Conservation (phyloP, 1,140 invertebrate species). For the Parasteatoda tepidariorum region DNA sequence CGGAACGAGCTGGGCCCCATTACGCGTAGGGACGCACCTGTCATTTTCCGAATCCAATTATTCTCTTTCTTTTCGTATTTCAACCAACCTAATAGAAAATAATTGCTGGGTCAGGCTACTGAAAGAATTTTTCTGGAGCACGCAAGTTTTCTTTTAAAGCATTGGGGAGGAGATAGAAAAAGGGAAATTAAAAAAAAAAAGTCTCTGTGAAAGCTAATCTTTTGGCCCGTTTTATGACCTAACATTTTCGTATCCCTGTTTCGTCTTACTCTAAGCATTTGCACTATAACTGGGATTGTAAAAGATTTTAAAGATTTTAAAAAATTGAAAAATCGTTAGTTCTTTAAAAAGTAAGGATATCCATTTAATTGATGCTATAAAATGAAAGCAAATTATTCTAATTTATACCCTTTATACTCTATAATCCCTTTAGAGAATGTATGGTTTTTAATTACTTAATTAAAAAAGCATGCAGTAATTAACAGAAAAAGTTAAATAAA, state of each 20-base stretch:
- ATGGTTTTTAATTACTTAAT: too few relatives aligned
- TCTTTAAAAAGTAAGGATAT: too few relatives aligned
- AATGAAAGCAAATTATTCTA: too few relatives aligned
- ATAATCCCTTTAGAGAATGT: too few relatives aligned
- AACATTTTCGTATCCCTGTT: background rate
- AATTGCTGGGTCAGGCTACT: slow-evolving; percentile 37
- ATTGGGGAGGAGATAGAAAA: background rate
- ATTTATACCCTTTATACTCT: too few relatives aligned
- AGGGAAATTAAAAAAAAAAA: background rate
- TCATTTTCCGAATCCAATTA: slow-evolving; percentile 49
- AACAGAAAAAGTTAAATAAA: too few relatives aligned
- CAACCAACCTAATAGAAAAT: slow-evolving; percentile 39
- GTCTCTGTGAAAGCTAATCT: background rate
- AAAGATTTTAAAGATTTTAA: background rate
- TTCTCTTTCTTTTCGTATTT: slow-evolving; percentile 4
- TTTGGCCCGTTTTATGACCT: background rate
- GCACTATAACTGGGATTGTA: background rate
- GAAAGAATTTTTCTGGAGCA: background rate
- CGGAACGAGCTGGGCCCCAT: background rate
- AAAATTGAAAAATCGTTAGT: too few relatives aligned
- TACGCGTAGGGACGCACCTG: slow-evolving; percentile 20
- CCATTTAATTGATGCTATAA: too few relatives aligned
- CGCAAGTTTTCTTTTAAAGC: slow-evolving; percentile 22
- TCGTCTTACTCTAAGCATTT: background rate
- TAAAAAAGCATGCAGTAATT: too few relatives aligned